Percentiles rank a stretch among this genome's conserved stretches.
These are phyloP conservation scores for Argyrosomus regius DNA, from an alignment of 2,797 vertebrate species.

Conservation along the genomic window DNA sequence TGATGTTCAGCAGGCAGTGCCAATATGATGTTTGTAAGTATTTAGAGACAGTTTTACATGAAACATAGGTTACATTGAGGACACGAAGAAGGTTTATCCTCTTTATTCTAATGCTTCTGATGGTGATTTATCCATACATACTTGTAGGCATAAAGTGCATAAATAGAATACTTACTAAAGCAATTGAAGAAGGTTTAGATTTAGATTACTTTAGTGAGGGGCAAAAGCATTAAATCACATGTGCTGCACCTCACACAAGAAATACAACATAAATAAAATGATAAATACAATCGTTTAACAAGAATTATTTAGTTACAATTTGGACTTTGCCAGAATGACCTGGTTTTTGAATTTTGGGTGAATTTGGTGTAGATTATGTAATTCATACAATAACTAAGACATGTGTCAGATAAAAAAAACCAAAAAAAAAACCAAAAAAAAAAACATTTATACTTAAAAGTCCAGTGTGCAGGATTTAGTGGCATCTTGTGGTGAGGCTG, in stretches of 20 bases:
- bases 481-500: too few species aligned
- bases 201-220: too few species aligned
- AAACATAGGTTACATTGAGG: not conserved
- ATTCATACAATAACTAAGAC: not conserved
- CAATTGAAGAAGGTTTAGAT: too few species aligned
- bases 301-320: not conserved
- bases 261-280: not conserved
- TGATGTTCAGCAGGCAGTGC: constrained; percentile 23
- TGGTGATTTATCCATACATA: too few species aligned
- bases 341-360: not conserved
- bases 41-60: not conserved
- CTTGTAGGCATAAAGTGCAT: too few species aligned
- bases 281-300: not conserved
- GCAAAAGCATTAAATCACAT: too few species aligned
- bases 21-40: not conserved
- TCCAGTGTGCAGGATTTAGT: too few species aligned
- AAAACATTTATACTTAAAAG: too few species aligned
- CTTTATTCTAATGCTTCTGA: too few species aligned
- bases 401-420: not conserved
- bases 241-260: too few species aligned
- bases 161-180: too few species aligned
- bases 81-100: not conserved
- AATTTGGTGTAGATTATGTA: not conserved
- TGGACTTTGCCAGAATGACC: not conserved
- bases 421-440: not conserved